Base-by-base conservation (phyloP, 2,888 invertebrate species). In the Suillia variegata region DNA sequence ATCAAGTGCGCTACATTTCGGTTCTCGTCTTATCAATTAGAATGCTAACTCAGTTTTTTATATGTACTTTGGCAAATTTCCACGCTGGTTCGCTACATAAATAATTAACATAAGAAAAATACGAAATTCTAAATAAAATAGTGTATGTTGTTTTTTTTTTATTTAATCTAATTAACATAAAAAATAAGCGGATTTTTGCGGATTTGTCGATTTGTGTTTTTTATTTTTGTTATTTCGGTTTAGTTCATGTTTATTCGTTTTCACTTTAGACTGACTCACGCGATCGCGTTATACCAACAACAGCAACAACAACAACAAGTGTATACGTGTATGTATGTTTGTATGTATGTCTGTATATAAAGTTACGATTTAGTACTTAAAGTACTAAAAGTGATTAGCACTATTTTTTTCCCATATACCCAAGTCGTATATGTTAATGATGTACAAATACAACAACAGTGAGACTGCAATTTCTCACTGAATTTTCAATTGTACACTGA, bases 81-180 rank as follows among this genome's bases (percentile, higher is more conserved):
- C 31, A 31, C 12, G 31, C 31, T 31, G 31, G 31, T 31, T 31
- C 31, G 31, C 31, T 8, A 31, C 31, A 31, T 31, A 31, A 31
- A 31, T 31, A n/a, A n/a, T n/a, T n/a, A n/a, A 31, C 31, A 31
- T 8, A 31, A 31, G 31, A 31, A 31, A 31, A 31, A 31, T 31
- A 31, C 24, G 20, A 4, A 3, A 49, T 48, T 8, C 13, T 22
- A 63, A 49, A 15, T 60, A 59, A 8, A 54, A 45, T 18, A 26
- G 33, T 13, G n/a, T n/a, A n/a, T n/a, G n/a, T n/a, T n/a, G n/a
- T n/a, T n/a, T n/a, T n/a, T n/a, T n/a, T n/a, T n/a, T n/a, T n/a
- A n/a, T n/a, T n/a, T 58, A 74, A 73, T 69, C 68, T 68, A 70
- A 74, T 71, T 74, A 73, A 66, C 73, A n/a, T n/a, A n/a, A n/a